Evolutionary conservation across 2,888 invertebrate species (phyloP).

Genomic region (Drosophila tanythrix): DNA sequence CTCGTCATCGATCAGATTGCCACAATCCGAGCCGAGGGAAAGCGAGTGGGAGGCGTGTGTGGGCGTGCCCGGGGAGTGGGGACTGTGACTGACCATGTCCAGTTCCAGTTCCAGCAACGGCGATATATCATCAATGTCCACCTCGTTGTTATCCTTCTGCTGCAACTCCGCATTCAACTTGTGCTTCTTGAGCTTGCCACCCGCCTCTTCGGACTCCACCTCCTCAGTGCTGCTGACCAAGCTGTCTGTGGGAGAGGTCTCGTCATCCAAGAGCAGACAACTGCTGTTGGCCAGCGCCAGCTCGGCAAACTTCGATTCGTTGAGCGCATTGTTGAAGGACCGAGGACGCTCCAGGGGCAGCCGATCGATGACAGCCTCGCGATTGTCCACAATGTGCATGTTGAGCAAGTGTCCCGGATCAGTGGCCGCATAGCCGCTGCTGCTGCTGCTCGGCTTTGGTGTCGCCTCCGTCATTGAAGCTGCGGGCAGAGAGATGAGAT

Average conservation of each 20-base stretch:
- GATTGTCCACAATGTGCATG: slow-evolving; percentile 62
- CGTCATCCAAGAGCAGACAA: slow-evolving; percentile 91
- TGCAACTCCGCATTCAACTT: slow-evolving; percentile 84
- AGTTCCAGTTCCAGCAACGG: slow-evolving; percentile 84
- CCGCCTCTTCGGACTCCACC: slow-evolving; percentile 82
- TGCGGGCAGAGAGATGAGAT: neutral
- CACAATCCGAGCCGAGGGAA: slow-evolving; percentile 90
- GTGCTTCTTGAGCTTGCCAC: slow-evolving; percentile 82
- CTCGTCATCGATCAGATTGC: slow-evolving; percentile 93
- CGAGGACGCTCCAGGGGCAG: slow-evolving; percentile 75
- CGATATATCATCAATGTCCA: slow-evolving; percentile 85
- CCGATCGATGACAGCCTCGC: slow-evolving; percentile 25
- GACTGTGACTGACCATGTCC: slow-evolving; percentile 79
- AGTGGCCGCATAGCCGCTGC: slow-evolving; percentile 7
- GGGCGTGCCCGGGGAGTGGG: slow-evolving; percentile 90
- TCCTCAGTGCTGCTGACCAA: slow-evolving; percentile 86
- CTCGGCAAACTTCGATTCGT: slow-evolving; percentile 88
- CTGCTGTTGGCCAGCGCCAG: slow-evolving; percentile 89
- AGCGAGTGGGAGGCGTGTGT: slow-evolving; percentile 92
- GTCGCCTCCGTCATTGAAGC: slow-evolving; percentile 69
- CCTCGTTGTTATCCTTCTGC: slow-evolving; percentile 85
- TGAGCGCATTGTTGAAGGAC: slow-evolving; percentile 78
- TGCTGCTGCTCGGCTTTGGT: slow-evolving; percentile 27
- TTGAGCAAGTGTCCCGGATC: slow-evolving; percentile 65
- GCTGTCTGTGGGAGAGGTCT: slow-evolving; percentile 93